These are phyloP conservation scores for Holacanthella duospinosa DNA, from an alignment of 2,888 invertebrate species.

Conservation along the genomic window DNA sequence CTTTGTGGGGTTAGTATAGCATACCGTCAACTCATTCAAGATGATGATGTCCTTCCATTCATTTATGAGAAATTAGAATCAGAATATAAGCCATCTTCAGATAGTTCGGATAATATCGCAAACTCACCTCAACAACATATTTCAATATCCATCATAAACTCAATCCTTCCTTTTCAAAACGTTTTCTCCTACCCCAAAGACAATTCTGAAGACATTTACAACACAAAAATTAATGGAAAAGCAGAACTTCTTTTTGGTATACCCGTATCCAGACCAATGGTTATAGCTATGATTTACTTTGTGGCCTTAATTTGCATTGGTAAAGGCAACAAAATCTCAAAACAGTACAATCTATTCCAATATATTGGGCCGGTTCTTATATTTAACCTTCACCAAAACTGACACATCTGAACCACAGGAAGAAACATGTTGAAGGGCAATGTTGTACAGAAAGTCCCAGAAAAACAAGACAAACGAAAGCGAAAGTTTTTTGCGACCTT, in stretches of 20 bases:
- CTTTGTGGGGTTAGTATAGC: slow-evolving; percentile 69
- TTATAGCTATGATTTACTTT: slow-evolving; percentile 20
- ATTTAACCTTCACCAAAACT: too few relatives aligned
- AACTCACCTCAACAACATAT: neutral
- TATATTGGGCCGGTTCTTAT: too few relatives aligned
- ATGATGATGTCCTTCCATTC: slow-evolving; percentile 30
- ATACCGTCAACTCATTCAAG: slow-evolving; percentile 55
- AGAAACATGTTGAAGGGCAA: too few relatives aligned
- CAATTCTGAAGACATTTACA: slow-evolving; percentile 15
- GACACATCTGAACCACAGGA: too few relatives aligned
- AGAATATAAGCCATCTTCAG: too few relatives aligned
- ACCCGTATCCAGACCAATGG: slow-evolving; percentile 12
- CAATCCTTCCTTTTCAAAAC: neutral
- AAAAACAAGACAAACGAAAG: too few relatives aligned
- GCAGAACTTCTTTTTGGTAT: slow-evolving; percentile 19
- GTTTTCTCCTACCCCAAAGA: too few relatives aligned
- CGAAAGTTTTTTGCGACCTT: too few relatives aligned
- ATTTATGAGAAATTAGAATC: neutral
- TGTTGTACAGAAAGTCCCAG: too few relatives aligned
- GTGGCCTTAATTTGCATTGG: slow-evolving; percentile 26
- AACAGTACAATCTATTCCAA: neutral
- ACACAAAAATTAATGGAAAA: slow-evolving; percentile 9
- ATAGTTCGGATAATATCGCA: neutral
- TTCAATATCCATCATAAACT: too few relatives aligned
- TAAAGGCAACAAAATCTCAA: slow-evolving; percentile 10